Evolutionary conservation across 2,797 vertebrate genomes (phyloP).

Genomic region (Sebastes dallii): DNA sequence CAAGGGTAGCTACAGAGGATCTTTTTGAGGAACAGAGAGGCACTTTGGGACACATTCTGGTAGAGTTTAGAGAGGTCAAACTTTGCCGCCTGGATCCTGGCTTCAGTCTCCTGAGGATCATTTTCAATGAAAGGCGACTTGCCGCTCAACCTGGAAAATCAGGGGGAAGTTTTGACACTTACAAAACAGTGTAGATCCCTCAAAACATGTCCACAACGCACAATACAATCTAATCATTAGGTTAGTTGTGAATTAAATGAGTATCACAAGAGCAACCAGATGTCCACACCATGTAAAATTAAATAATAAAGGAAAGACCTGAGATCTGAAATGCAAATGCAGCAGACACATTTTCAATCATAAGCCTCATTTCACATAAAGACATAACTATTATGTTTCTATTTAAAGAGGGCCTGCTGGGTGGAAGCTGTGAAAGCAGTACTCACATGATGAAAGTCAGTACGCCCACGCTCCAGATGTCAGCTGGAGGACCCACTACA

Average conservation of each 20-base stretch:
- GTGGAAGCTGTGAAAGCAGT: constrained; percentile 40
- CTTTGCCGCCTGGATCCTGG: constrained; percentile 91
- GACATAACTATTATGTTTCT: neutral
- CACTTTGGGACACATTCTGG: constrained; percentile 97
- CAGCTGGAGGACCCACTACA: constrained; percentile 93
- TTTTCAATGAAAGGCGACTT: constrained; percentile 90
- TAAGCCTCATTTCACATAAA: neutral
- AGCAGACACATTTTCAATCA: neutral
- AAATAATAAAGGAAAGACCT: neutral
- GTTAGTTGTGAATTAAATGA: neutral
- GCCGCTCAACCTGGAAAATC: constrained; percentile 89
- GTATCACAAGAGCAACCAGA: neutral
- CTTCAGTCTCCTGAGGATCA: constrained; percentile 90
- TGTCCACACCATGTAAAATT: neutral
- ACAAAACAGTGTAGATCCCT: neutral
- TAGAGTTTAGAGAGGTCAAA: constrained; percentile 97
- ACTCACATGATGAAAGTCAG: constrained; percentile 97
- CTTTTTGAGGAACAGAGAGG: constrained; percentile 96
- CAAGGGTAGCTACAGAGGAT: constrained; percentile 94
- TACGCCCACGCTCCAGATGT: constrained; percentile 95
- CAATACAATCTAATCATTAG: neutral
- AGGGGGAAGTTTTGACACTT: neutral
- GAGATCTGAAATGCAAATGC: neutral
- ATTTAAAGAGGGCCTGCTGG: constrained; percentile 19
- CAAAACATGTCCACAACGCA: neutral